phyloP scores from a whole-genome alignment of 2,113 vertebrate genomes.

The Pseudopodoces humilis region DNA sequence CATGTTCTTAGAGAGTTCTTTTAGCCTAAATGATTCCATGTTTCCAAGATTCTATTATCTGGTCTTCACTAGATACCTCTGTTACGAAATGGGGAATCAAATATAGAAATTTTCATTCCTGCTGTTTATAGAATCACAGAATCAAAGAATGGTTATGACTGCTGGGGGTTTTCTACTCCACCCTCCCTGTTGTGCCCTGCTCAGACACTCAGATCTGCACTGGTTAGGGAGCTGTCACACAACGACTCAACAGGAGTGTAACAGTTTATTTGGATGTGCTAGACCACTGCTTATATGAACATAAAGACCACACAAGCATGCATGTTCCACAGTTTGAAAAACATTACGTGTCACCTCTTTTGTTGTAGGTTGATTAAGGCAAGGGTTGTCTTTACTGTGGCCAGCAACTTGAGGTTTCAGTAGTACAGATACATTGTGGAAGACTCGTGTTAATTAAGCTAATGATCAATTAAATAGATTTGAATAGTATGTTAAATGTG shows the following conservation, averaged over 20 bases:
- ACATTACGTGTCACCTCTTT: accelerated
- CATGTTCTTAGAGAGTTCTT: neutral
- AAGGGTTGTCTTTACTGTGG: neutral
- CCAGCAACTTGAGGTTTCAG: neutral
- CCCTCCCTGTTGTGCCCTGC: accelerated
- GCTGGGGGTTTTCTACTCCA: too few species aligned
- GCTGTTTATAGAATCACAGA: neutral
- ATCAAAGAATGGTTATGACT: neutral
- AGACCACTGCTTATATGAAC: neutral
- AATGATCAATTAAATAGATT: neutral
- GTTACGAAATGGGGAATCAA: neutral
- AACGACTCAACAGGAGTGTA: neutral
- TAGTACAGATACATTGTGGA: neutral
- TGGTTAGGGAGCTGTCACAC: neutral
- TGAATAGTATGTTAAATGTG: neutral
- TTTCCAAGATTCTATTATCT: neutral
- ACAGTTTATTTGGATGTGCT: neutral
- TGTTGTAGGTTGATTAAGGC: accelerated
- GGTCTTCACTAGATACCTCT: neutral
- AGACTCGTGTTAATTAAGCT: neutral
- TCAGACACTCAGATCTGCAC: neutral
- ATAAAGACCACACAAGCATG: neutral
- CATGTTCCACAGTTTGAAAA: neutral
- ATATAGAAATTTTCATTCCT: neutral
- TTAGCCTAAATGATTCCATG: neutral